Evolutionary conservation across 2,113 vertebrate species (phyloP), one percentile per base, ranked within the genome.

Genomic region (Ceyx cyanopectus): DNA sequence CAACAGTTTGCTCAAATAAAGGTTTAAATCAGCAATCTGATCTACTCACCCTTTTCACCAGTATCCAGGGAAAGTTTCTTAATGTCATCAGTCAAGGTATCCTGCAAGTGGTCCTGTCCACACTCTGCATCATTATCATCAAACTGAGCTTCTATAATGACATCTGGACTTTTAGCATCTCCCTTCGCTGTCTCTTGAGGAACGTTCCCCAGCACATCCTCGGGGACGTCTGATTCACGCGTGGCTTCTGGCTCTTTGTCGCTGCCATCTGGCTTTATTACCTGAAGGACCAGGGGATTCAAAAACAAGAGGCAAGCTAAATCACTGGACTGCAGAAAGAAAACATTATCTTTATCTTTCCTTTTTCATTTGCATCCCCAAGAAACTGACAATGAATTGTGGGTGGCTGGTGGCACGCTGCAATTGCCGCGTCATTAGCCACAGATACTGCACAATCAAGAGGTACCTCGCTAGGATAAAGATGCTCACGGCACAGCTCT

Each of bases 71-170:
- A 94, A 83, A 97, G 91, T 65, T 89, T 96, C 90, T 95, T 95
- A 61, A 96, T 24, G 37, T 89, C 95, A 60, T 94, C 95, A 57
- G 88, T 60, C 60, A 97, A 85, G 0, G 1, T 17, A 75, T 92
- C 89, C 16, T 89, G 86, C 11, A 80, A 80, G 72, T 54, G 81
- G 51, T 90, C 93, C 66, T 93, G 96, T 41, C 95, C 95, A 43
- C 94, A 94, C 62, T 98, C 97, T 16, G 92, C 82, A 58, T 98
- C 97, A 7, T 97, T 96, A 83, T 93, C 98, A 74, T 97, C 97
- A 92, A 97, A 97, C 61, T 98, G 98, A 70, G 98, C 98, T 92
- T 98, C 98, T 87, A 97, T 95, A 76, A 97, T 95, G 54, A 98
- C 97, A 89, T 98, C 98, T 2, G 98, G 97, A 85, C 95, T 97